These are phyloP conservation scores for Cotesia chilonis DNA, from an alignment of 1,140 invertebrate genomes.

Conservation along the genomic window DNA sequence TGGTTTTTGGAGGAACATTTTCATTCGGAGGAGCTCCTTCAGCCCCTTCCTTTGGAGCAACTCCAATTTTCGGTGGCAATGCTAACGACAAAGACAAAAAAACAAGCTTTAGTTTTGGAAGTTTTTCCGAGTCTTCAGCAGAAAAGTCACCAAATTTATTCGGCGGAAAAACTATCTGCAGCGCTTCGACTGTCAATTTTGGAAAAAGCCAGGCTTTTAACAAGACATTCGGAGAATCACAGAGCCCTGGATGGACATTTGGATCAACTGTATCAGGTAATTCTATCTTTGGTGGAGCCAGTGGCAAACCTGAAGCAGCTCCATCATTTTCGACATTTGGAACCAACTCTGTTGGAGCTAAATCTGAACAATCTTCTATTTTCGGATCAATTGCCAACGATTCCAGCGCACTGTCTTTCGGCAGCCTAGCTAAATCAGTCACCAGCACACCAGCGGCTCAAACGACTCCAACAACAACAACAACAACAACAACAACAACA, in stretches of 20 bases:
- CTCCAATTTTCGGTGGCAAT: background rate
- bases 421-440: too few species aligned
- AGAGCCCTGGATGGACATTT: background rate
- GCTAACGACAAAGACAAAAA: background rate
- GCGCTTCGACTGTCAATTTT: background rate
- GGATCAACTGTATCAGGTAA: background rate
- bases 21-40: slow-evolving; percentile 2
- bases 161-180: background rate
- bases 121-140: background rate
- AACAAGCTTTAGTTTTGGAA: slow-evolving; percentile 5
- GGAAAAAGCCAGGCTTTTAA: background rate
- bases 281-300: background rate
- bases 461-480: too few species aligned
- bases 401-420: too few species aligned
- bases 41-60: background rate
- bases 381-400: slow-evolving; percentile 16
- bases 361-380: slow-evolving; percentile 7
- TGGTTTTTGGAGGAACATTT: background rate
- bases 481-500: background rate
- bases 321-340: background rate
- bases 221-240: background rate
- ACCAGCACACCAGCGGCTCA: too few species aligned
- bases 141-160: background rate
- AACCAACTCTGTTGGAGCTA: background rate
- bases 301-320: background rate